A percentile compares a stretch with the other conserved stretches of the same genome.
Evolutionary conservation across 2,888 invertebrate species (phyloP).

Genomic region (Meteorus cinctellus): DNA sequence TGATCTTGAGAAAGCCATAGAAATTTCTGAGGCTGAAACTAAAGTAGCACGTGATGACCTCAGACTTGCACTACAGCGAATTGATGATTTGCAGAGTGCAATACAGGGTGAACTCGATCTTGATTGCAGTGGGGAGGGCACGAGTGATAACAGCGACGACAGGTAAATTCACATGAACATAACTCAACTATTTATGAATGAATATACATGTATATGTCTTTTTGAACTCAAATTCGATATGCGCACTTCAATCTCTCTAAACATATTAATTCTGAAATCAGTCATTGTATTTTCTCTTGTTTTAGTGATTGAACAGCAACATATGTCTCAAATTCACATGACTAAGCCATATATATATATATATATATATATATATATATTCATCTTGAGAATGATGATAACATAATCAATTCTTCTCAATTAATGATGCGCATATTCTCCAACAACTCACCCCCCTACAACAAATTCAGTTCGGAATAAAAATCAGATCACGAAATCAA

Average conservation of each 20-base stretch:
- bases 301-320: background rate
- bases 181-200: background rate
- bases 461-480: background rate
- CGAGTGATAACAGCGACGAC: constrained; percentile 76
- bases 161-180: constrained; percentile 73
- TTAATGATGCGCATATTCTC: background rate
- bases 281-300: background rate
- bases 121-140: constrained; percentile 78
- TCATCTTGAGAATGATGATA: background rate
- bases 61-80: constrained; percentile 89
- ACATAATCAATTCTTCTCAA: background rate
- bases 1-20: constrained; percentile 84
- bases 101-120: constrained; percentile 88
- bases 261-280: background rate
- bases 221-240: no score
- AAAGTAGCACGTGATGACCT: constrained; percentile 86
- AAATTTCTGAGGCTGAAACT: constrained; percentile 82
- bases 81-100: constrained; percentile 93
- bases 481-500: background rate
- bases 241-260: no score
- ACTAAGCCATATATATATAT: background rate
- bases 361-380: background rate
- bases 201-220: background rate
- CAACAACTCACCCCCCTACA: background rate
- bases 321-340: background rate